Percentiles rank a stretch among this genome's conserved stretches.
phyloP scores from a whole-genome alignment of 2,113 vertebrate genomes.

The Baryphthengus martii region DNA sequence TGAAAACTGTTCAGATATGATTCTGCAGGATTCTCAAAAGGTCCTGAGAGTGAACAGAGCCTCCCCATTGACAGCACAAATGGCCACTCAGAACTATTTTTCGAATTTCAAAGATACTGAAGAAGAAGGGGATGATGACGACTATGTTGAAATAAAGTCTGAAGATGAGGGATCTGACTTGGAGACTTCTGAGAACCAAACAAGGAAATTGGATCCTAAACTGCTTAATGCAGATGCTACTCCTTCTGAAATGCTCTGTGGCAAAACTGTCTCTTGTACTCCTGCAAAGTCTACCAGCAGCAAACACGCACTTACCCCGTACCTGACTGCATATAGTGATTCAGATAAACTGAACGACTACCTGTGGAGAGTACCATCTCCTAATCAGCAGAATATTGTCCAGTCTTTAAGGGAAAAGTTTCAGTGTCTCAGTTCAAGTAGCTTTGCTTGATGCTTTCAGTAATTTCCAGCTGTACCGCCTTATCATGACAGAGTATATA shows the following conservation, averaged over 20 bases:
- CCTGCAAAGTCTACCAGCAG: constrained; percentile 66
- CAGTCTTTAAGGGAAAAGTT: constrained; percentile 96
- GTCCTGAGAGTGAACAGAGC: constrained; percentile 85
- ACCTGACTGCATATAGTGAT: constrained; percentile 69
- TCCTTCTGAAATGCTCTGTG: constrained; percentile 24
- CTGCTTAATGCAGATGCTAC: neutral
- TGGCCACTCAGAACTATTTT: constrained; percentile 91
- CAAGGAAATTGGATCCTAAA: constrained; percentile 38
- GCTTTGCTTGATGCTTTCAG: constrained; percentile 80
- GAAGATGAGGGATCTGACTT: constrained; percentile 85
- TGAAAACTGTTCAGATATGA: constrained; percentile 82
- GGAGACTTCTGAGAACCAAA: constrained; percentile 28
- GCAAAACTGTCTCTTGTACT: constrained; percentile 52
- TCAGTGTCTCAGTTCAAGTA: constrained; percentile 97
- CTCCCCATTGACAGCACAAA: constrained; percentile 79
- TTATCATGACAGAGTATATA: neutral
- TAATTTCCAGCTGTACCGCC: neutral
- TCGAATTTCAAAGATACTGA: constrained; percentile 92
- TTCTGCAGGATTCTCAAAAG: constrained; percentile 92
- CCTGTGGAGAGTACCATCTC: constrained; percentile 86
- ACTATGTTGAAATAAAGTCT: constrained; percentile 97
- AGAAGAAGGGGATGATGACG: constrained; percentile 85
- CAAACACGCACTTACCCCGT: constrained; percentile 54
- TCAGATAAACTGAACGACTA: constrained; percentile 86
- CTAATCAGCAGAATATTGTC: constrained; percentile 89